phyloP scores from a whole-genome alignment of 2,113 vertebrate species.

The Aegithalos caudatus region DNA sequence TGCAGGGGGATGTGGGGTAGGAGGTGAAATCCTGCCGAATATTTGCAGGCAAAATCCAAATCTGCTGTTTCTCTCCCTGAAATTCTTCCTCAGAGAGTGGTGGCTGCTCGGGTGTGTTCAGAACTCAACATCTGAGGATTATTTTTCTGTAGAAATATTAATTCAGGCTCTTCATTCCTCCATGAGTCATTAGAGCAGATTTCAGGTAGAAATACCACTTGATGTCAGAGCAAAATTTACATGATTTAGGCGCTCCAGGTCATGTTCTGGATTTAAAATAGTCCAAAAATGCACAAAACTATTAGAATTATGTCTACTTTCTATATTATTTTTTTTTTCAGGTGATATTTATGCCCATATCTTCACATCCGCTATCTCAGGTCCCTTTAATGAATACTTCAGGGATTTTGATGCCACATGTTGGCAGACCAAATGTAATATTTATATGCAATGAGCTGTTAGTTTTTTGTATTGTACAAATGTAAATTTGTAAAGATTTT shows the following conservation, averaged over 20 bases:
- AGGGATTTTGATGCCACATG: constrained; percentile 74
- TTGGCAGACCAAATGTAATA: constrained; percentile 79
- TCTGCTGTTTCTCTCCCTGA: not conserved
- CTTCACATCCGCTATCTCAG: constrained; percentile 71
- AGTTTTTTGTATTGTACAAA: constrained; percentile 75
- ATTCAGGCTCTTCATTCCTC: not conserved
- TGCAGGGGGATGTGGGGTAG: not conserved
- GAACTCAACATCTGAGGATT: not conserved
- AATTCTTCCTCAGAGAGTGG: not conserved
- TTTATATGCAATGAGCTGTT: constrained; percentile 78
- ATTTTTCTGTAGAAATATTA: not conserved
- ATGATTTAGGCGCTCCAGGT: not conserved
- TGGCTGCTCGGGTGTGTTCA: not conserved
- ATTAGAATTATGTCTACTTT: constrained; percentile 56
- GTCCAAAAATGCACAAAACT: constrained; percentile 56
- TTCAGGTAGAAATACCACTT: not conserved
- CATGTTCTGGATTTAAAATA: constrained; percentile 8
- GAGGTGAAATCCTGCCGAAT: not conserved
- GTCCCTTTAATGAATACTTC: constrained; percentile 75
- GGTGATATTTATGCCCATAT: constrained; percentile 64
- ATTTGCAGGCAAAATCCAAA: not conserved
- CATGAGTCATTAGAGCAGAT: not conserved
- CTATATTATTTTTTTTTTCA: constrained; percentile 45
- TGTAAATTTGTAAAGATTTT: constrained; percentile 74
- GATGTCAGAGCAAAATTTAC: not conserved